Conservation (phyloP, 1,140 invertebrate genomes). For the Leptopilina boulardi region DNA sequence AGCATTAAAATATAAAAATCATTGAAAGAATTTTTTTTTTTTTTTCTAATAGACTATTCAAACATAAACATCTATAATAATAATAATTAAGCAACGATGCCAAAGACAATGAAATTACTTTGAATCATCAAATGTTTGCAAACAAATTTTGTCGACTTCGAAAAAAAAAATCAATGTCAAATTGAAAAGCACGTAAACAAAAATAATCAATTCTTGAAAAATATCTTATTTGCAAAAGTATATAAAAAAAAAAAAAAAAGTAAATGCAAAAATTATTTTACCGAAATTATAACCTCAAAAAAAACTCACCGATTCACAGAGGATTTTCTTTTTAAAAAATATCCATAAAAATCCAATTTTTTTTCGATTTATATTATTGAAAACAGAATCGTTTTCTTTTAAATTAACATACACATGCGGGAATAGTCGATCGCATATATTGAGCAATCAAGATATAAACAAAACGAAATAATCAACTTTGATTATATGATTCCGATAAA, state of each 20-base stretch:
- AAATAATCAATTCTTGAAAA: neutral
- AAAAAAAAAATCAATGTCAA: slow-evolving; percentile 14
- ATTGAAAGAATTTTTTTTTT: neutral
- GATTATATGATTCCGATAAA: too few species aligned
- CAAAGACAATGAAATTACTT: neutral
- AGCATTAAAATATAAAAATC: neutral
- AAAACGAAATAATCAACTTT: too few species aligned
- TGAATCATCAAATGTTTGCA: slow-evolving; percentile 23
- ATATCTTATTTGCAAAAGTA: too few species aligned
- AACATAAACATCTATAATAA: too few species aligned
- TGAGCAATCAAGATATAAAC: too few species aligned
- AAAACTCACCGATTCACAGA: neutral
- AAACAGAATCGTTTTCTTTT: neutral
- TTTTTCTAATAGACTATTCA: too few species aligned
- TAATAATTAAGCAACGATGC: neutral
- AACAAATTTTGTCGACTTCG: neutral
- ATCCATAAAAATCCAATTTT: neutral
- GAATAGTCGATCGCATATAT: too few species aligned
- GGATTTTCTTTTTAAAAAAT: neutral
- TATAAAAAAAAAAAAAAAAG: neutral
- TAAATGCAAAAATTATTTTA: neutral
- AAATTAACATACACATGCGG: neutral
- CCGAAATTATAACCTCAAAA: neutral
- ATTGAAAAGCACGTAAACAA: neutral
- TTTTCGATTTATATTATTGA: too few species aligned